Base-by-base conservation (phyloP, 2,113 vertebrate species). In the Apteryx owenii region DNA sequence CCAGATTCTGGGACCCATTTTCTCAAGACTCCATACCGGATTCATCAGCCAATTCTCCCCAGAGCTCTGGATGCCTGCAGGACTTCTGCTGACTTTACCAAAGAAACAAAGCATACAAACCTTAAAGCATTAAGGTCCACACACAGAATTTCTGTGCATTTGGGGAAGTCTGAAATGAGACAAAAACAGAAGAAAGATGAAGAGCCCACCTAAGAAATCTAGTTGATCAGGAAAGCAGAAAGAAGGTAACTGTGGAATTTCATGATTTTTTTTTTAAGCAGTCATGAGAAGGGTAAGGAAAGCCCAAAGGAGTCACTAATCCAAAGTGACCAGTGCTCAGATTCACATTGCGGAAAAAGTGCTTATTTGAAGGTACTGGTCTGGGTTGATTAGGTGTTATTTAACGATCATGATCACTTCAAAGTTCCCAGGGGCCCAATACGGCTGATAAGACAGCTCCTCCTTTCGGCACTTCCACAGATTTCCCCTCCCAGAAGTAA, bases 401-500 rank as follows among this genome's bases (percentile, higher is more conserved):
- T 92, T 85, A 69, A 78, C 58, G 16, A 53, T 28, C 26, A 65
- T 42, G 36, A 40, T 58, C 26, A 10, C 7, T 40, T 36, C 36
- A 20, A 7, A 81, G 36, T 29, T 56, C 69, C 50, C 61, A 0
- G 36, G 36, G 36, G 36, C 36, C 36, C 36, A 38, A 7, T 38
- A 38, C 36, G 36, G 36, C 36, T 38, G 36, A 38, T 38, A 38
- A 38, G 23, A 58, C 4, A 40, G 26, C 17, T 68, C 51, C 21
- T 25, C 38, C 25, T 22, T 25, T 56, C 38, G 33, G 13, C 5
- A 31, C 11, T 69, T 42, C 48, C 58, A 38, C 36, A n/a, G 22
- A 50, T 2, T 19, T 1, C 33, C 7, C 1, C 69, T 38, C 21
- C 40, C 0, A 4, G 40, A 25, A n/a, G 21, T 10, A 53, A 38